Percentiles rank a stretch among this genome's conserved stretches.
Conservation (phyloP, 2,888 invertebrate genomes). For the Gortyna flavago region DNA sequence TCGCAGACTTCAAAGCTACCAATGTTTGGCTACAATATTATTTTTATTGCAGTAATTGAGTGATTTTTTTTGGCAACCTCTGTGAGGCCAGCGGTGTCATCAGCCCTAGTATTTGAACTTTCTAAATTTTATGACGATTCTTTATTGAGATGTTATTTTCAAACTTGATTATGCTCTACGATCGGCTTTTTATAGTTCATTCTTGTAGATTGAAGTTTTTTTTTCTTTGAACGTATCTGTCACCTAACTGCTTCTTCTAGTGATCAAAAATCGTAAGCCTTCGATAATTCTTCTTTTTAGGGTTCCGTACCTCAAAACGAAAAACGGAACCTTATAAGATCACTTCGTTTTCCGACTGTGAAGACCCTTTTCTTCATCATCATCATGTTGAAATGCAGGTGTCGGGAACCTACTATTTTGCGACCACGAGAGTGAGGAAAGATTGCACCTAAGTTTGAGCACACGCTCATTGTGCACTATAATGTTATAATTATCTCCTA, state of each 20-base stretch:
- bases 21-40: slow-evolving; percentile 88
- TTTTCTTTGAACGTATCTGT: not conserved
- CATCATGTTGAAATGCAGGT: no score
- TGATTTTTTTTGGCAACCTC: slow-evolving; percentile 71
- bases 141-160: slow-evolving; percentile 55
- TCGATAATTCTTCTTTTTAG: no score
- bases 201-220: slow-evolving; percentile 26
- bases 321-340: no score
- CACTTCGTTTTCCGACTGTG: no score
- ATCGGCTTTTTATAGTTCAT: slow-evolving; percentile 52
- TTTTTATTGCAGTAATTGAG: slow-evolving; percentile 89
- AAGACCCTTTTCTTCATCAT: no score
- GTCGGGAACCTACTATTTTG: no score
- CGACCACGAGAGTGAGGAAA: no score
- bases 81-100: slow-evolving; percentile 77
- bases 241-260: not conserved
- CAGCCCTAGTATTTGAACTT: slow-evolving; percentile 75
- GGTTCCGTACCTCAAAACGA: no score
- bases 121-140: slow-evolving; percentile 78
- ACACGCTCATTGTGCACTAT: no score
- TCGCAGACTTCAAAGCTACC: slow-evolving; percentile 80
- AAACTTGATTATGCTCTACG: slow-evolving; percentile 51
- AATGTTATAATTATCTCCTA: no score
- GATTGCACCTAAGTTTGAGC: no score
- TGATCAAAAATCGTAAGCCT: no score